A percentile compares a stretch with the other conserved stretches of the same genome.
phyloP scores from a whole-genome alignment of 2,113 vertebrate genomes.

The Tringa solitaria region DNA sequence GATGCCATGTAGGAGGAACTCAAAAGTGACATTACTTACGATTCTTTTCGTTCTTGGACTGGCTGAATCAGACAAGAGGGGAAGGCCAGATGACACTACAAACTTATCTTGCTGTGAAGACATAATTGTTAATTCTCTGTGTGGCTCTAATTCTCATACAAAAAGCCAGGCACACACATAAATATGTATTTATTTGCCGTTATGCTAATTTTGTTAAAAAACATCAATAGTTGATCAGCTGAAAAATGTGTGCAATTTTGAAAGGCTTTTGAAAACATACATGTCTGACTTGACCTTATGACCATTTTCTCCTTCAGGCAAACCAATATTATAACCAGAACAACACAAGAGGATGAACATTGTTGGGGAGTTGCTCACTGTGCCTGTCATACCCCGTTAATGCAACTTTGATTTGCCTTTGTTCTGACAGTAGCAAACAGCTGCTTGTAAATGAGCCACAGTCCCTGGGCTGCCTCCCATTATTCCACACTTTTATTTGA shows the following conservation, averaged over 20 bases:
- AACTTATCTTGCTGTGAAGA: not conserved
- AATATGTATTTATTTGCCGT: not conserved
- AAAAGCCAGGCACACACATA: not conserved
- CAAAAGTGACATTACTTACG: not conserved
- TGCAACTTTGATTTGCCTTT: slow-evolving; percentile 83
- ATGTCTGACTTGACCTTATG: slow-evolving; percentile 42
- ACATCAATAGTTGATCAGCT: not conserved
- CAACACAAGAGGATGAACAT: slow-evolving; percentile 56
- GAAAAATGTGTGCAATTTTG: slow-evolving; percentile 12
- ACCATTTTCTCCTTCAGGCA: slow-evolving; percentile 47
- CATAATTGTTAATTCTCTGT: not conserved
- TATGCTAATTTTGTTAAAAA: slow-evolving; percentile 23
- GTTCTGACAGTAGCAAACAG: slow-evolving; percentile 88
- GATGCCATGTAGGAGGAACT: not conserved
- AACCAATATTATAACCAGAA: slow-evolving; percentile 55
- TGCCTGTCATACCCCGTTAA: slow-evolving; percentile 85
- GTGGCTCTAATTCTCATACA: not conserved
- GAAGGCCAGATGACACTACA: not conserved
- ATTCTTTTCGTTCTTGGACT: not conserved
- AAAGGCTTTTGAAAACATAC: slow-evolving; percentile 40
- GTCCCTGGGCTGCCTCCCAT: slow-evolving; percentile 78
- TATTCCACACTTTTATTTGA: slow-evolving; percentile 83
- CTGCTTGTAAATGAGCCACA: slow-evolving; percentile 91
- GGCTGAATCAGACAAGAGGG: not conserved
- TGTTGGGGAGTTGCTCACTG: slow-evolving; percentile 79